Percentiles rank a stretch among this genome's conserved stretches.
Conservation (phyloP, 2,113 vertebrate genomes). For the Seriola dumerili region DNA sequence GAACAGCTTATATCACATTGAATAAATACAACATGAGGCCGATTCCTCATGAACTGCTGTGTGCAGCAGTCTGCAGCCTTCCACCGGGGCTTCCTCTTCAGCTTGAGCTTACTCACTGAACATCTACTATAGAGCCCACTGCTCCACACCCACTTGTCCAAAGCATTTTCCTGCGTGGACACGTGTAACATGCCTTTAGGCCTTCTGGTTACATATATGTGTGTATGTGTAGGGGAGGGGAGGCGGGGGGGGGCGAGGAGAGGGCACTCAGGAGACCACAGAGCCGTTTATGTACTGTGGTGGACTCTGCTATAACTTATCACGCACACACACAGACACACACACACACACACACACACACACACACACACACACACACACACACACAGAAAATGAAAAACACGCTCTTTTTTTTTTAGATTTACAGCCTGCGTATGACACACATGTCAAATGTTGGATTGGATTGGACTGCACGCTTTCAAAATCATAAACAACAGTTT, state of each 20-base stretch:
- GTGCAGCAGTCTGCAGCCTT: constrained; percentile 32
- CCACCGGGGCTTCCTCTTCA: constrained; percentile 42
- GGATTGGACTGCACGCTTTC: neutral
- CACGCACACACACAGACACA: neutral
- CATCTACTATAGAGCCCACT: constrained; percentile 18
- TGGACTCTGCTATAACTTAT: constrained; percentile 22
- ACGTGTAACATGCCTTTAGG: constrained; percentile 73
- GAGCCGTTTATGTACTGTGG: constrained; percentile 49
- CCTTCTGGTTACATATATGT: constrained; percentile 51
- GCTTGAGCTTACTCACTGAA: constrained; percentile 41
- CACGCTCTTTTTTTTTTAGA: neutral
- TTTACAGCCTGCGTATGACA: neutral
- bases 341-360: neutral
- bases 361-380: neutral
- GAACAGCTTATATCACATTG: constrained; percentile 8
- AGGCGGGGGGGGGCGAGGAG: neutral
- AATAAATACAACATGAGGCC: neutral
- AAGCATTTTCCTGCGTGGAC: constrained; percentile 69
- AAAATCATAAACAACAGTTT: neutral
- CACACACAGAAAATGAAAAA: neutral
- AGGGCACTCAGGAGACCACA: constrained; percentile 57
- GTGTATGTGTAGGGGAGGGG: neutral
- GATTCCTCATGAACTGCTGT: constrained; percentile 53
- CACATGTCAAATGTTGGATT: too few relatives aligned
- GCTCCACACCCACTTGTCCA: constrained; percentile 64